These are phyloP conservation scores for Clupea harengus DNA, from an alignment of 2,113 vertebrate genomes.

Conservation along the genomic window DNA sequence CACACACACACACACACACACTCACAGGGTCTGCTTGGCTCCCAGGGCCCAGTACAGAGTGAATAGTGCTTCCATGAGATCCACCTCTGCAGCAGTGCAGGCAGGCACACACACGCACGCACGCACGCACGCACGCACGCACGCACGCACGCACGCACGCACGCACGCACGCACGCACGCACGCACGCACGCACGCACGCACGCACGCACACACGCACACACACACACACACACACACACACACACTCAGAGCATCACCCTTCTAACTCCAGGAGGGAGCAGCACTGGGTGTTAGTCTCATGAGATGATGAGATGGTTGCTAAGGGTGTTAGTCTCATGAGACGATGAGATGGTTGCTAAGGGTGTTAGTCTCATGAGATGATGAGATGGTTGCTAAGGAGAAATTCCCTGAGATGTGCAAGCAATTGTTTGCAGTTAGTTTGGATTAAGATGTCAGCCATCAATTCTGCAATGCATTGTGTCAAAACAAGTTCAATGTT, in stretches of 20 bases:
- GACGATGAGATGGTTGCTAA: no score
- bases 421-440: neutral
- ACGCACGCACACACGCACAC: neutral
- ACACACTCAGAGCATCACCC: neutral
- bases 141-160: neutral
- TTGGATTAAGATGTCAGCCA: neutral
- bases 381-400: neutral
- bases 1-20: neutral
- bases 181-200: neutral
- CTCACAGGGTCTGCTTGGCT: neutral
- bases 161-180: neutral
- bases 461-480: neutral
- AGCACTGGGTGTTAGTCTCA: no score
- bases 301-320: no score
- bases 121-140: neutral
- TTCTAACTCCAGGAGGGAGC: no score
- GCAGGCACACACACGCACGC: neutral
- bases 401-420: neutral
- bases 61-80: neutral
- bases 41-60: neutral
- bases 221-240: conserved; percentile 17
- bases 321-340: neutral
- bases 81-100: neutral
- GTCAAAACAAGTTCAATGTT: neutral
- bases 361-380: neutral